A percentile compares a stretch with the other conserved stretches of the same genome.
Evolutionary conservation across 2,113 vertebrate species (phyloP).

Genomic region (Xiphophorus maculatus): DNA sequence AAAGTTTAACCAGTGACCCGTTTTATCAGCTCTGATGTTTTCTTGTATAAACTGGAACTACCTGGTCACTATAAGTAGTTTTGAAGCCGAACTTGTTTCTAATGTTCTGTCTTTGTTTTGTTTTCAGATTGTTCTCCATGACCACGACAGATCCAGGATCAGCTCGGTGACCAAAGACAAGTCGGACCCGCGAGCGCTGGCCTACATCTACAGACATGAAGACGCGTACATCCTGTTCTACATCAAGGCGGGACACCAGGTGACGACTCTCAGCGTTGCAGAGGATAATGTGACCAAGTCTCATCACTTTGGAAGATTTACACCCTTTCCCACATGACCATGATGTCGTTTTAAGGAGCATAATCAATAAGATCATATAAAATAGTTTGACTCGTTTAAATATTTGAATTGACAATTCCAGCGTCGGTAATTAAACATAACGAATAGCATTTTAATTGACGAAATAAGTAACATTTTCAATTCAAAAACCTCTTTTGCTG

Average conservation of each 20-base stretch:
- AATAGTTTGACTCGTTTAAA: too few relatives aligned
- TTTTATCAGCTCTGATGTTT: neutral
- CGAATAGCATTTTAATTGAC: too few relatives aligned
- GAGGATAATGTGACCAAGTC: neutral
- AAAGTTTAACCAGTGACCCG: neutral
- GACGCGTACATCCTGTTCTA: constrained; percentile 68
- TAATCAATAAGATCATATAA: neutral
- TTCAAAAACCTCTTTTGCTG: too few relatives aligned
- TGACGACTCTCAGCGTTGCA: neutral
- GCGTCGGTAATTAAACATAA: too few relatives aligned
- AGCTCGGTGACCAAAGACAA: constrained; percentile 68
- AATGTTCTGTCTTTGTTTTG: neutral
- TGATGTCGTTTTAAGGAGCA: neutral
- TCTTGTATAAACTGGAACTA: neutral
- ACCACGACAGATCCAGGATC: constrained; percentile 68
- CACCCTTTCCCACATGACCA: neutral
- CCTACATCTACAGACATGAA: constrained; percentile 67
- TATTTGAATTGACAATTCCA: too few relatives aligned
- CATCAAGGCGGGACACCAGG: constrained; percentile 72
- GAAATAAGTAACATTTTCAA: too few relatives aligned
- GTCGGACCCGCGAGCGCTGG: constrained; percentile 74
- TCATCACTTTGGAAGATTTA: neutral
- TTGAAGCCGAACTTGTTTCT: neutral
- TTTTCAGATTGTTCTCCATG: constrained; percentile 60
- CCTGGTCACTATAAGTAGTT: neutral